Conservation (phyloP, 2,888 invertebrate species). For the Cosmorhoe ocellata region DNA sequence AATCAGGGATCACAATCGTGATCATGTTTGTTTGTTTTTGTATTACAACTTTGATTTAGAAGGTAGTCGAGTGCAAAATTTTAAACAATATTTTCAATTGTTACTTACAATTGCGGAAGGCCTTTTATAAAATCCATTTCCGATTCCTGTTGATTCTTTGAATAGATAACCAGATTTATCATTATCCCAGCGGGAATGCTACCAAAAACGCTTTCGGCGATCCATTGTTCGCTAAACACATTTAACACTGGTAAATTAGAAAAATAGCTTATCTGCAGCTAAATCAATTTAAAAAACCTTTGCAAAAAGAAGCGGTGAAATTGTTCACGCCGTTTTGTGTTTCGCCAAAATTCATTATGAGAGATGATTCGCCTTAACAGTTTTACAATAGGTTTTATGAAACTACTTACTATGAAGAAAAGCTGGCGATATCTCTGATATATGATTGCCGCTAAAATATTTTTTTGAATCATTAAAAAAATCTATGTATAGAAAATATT, state of each 20-base stretch:
- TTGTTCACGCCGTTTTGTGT: conserved; percentile 27
- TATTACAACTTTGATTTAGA: too few relatives aligned
- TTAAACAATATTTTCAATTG: too few relatives aligned
- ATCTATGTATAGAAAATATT: too few relatives aligned
- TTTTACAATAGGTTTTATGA: conserved; percentile 6
- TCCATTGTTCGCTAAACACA: conserved; percentile 6
- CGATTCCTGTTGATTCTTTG: conserved; percentile 14
- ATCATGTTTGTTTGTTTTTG: too few relatives aligned
- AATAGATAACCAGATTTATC: neutral
- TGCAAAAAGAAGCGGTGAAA: conserved; percentile 32
- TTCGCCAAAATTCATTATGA: conserved; percentile 24
- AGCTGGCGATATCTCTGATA: too few relatives aligned
- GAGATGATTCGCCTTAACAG: conserved; percentile 13
- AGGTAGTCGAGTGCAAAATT: too few relatives aligned
- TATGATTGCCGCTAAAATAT: neutral
- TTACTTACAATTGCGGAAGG: too few relatives aligned
- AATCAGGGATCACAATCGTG: too few relatives aligned
- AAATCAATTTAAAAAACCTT: conserved; percentile 56
- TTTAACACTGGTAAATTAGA: conserved; percentile 31
- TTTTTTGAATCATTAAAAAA: too few relatives aligned
- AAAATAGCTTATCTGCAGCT: conserved; percentile 42
- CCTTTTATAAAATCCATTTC: conserved; percentile 4
- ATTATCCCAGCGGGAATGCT: conserved; percentile 1
- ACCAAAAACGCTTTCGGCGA: neutral
- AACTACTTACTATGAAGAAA: too few relatives aligned